Conservation (phyloP, 2,797 vertebrate species). For the Coilia nasus region DNA sequence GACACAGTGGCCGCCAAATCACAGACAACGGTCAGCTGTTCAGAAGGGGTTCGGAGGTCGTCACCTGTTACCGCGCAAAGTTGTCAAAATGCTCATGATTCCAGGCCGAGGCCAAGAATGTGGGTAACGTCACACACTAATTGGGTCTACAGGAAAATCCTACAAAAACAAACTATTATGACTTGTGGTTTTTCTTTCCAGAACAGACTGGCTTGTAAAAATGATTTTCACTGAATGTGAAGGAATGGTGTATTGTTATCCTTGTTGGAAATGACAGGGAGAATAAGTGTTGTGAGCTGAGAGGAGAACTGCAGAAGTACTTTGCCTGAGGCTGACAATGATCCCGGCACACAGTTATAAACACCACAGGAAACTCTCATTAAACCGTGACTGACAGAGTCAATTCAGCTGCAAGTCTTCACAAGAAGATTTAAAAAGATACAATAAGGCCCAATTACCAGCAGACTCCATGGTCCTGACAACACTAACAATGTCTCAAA, state of each 20-base stretch:
- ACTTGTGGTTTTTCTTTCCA: background rate
- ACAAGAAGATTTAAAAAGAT: background rate
- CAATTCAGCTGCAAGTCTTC: background rate
- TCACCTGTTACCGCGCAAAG: background rate
- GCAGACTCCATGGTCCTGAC: background rate
- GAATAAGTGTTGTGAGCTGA: background rate
- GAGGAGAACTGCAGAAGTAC: conserved; percentile 4
- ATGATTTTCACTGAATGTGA: background rate
- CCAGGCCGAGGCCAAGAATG: background rate
- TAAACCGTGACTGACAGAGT: conserved; percentile 17
- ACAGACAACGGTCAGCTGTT: background rate
- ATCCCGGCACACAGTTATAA: conserved; percentile 15
- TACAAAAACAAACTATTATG: background rate
- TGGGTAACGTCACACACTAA: background rate
- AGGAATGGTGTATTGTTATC: background rate
- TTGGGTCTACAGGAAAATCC: background rate
- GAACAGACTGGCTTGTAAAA: background rate
- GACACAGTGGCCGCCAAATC: background rate
- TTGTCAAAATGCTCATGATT: background rate
- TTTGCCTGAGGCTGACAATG: background rate
- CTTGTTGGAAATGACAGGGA: background rate
- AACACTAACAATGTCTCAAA: background rate
- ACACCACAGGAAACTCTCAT: background rate
- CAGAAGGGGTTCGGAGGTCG: background rate
- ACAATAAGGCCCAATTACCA: background rate